phyloP scores from a whole-genome alignment of 1,140 invertebrate genomes.

The Nebria ingens region DNA sequence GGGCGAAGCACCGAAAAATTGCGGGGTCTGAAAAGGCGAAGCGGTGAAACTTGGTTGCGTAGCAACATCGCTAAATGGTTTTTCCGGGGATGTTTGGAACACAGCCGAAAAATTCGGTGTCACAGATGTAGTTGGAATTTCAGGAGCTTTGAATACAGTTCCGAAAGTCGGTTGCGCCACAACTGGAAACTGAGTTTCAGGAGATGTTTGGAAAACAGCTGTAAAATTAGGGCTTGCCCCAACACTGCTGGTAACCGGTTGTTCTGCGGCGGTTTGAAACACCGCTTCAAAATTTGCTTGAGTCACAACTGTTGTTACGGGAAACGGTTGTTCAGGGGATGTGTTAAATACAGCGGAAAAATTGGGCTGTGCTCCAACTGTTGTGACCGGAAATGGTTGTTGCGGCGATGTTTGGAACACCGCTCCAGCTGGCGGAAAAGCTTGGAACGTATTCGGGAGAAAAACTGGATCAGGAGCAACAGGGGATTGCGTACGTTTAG shows the following conservation, averaged over 20 bases:
- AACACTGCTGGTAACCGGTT: conserved; percentile 25
- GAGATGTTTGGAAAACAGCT: neutral
- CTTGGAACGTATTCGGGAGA: conserved; percentile 33
- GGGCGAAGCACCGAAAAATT: neutral
- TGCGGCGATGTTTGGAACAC: conserved; percentile 24
- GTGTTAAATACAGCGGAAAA: conserved; percentile 13
- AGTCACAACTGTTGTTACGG: neutral
- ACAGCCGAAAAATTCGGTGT: conserved; percentile 15
- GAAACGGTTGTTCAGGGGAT: conserved; percentile 6
- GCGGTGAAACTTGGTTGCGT: neutral
- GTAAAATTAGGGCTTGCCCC: conserved; percentile 16
- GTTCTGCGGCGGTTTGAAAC: conserved; percentile 19
- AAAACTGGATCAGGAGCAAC: conserved; percentile 23
- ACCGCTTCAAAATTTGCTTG: conserved; percentile 22
- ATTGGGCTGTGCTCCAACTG: conserved; percentile 17
- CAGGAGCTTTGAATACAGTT: no score
- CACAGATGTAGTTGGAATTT: no score
- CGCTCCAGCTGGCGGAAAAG: conserved; percentile 30
- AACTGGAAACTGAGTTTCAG: conserved; percentile 11
- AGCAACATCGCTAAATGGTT: conserved; percentile 4
- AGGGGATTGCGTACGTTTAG: conserved; percentile 31
- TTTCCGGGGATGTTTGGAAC: neutral
- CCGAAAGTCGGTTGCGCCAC: no score
- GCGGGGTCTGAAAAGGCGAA: neutral
- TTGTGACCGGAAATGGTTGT: conserved; percentile 26